A percentile compares a stretch with the other conserved stretches of the same genome.
Evolutionary conservation across 2,797 vertebrate species (phyloP).

Genomic region (Sebastes melanostomus): DNA sequence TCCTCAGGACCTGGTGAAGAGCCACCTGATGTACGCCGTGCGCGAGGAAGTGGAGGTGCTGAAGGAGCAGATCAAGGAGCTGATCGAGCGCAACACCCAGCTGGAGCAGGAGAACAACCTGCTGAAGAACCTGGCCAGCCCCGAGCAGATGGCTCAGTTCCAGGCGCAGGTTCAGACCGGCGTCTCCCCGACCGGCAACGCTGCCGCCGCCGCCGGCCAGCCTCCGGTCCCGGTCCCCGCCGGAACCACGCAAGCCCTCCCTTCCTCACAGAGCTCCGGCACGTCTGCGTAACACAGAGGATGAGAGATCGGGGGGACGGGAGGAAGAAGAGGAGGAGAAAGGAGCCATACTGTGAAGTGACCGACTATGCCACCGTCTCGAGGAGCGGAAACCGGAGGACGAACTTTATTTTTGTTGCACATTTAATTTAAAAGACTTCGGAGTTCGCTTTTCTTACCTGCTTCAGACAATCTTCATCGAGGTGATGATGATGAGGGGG

Average conservation of each 20-base stretch:
- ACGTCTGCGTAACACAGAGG: slow-evolving; percentile 68
- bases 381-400: slow-evolving; percentile 30
- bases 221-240: slow-evolving; percentile 62
- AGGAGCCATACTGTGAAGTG: slow-evolving; percentile 73
- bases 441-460: slow-evolving; percentile 60
- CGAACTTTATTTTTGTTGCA: slow-evolving; percentile 72
- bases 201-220: slow-evolving; percentile 43
- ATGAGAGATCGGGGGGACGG: slow-evolving; percentile 14
- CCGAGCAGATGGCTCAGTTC: slow-evolving; percentile 97
- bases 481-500: background rate
- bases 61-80: slow-evolving; percentile 99
- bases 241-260: slow-evolving; percentile 39
- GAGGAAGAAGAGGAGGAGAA: slow-evolving; percentile 24
- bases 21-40: slow-evolving; percentile 98
- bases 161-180: slow-evolving; percentile 93
- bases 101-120: slow-evolving; percentile 98
- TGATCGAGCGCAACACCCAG: slow-evolving; percentile 96
- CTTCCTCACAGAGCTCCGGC: slow-evolving; percentile 71
- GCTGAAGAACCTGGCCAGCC: slow-evolving; percentile 95
- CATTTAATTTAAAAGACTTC: slow-evolving; percentile 70
- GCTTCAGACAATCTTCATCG: slow-evolving; percentile 76
- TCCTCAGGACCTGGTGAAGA: slow-evolving; percentile 95
- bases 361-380: slow-evolving; percentile 60
- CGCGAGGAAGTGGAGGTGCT: slow-evolving; percentile 98
- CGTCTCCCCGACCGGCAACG: slow-evolving; percentile 74